Conservation (phyloP, 2,888 invertebrate genomes). For the Philonicus albiceps region DNA sequence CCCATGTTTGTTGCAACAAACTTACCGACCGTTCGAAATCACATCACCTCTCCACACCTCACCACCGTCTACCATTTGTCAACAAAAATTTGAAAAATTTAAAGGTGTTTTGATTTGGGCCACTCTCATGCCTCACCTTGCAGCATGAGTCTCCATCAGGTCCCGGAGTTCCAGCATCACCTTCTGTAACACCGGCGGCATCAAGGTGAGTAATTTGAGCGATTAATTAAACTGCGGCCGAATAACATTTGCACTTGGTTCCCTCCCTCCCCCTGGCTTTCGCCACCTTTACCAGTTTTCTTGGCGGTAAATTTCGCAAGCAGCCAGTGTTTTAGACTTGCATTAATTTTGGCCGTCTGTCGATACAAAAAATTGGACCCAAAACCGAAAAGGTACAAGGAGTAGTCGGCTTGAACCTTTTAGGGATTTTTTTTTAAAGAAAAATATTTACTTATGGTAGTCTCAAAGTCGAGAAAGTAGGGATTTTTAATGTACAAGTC, state of each 20-base stretch:
- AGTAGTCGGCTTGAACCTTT: not conserved
- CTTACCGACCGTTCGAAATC: not conserved
- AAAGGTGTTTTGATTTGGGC: not conserved
- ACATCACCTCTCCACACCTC: not conserved
- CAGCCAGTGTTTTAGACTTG: not conserved
- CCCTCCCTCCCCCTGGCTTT: not conserved
- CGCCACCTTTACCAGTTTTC: not conserved
- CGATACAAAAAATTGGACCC: not conserved
- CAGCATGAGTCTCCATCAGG: not conserved
- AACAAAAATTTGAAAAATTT: not conserved
- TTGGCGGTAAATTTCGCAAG: not conserved
- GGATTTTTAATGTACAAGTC: not conserved
- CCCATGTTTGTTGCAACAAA: not conserved
- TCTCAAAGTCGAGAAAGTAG: not conserved
- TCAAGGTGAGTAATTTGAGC: not conserved
- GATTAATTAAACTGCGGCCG: conserved; percentile 24
- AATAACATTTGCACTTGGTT: not conserved
- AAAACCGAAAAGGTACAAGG: not conserved
- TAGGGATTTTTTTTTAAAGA: not conserved
- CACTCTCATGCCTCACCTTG: not conserved
- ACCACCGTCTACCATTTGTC: not conserved
- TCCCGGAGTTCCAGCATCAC: not conserved
- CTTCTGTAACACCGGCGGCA: not conserved
- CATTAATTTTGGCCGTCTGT: not conserved
- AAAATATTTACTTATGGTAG: not conserved